Evolutionary conservation across 1,140 invertebrate species (phyloP).

Genomic region (Grapholita molesta): DNA sequence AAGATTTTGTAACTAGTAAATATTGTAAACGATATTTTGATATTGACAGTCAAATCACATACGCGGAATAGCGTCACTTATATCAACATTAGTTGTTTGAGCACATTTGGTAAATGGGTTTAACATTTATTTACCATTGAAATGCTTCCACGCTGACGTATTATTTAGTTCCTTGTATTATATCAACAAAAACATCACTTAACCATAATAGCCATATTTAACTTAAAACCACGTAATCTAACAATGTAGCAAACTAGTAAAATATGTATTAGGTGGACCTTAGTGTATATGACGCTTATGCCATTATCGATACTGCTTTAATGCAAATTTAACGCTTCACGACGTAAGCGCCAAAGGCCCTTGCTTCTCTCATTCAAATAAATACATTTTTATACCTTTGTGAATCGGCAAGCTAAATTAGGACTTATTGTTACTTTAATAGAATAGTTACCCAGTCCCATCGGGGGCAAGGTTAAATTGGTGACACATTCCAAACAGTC

Average conservation of each 20-base stretch:
- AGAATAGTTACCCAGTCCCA: no score
- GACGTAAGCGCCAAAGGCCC: background rate
- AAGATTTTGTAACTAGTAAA: background rate
- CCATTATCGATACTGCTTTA: background rate
- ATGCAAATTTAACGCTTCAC: background rate
- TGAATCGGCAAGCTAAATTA: background rate
- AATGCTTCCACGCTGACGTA: background rate
- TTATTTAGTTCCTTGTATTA: background rate
- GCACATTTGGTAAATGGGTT: background rate
- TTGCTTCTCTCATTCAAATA: background rate
- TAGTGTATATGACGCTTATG: background rate
- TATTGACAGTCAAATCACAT: background rate
- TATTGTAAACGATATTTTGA: background rate
- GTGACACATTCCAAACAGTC: constrained; percentile 13
- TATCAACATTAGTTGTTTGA: background rate
- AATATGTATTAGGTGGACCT: background rate
- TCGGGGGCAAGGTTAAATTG: constrained; percentile 2
- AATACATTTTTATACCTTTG: background rate
- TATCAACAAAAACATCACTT: background rate
- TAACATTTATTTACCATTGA: constrained; percentile 3
- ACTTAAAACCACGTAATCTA: background rate
- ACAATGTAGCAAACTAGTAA: background rate
- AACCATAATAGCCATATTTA: background rate
- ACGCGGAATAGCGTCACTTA: background rate
- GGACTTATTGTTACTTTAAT: background rate